phyloP scores from a whole-genome alignment of 2,888 invertebrate species.

The Elmis aenea region DNA sequence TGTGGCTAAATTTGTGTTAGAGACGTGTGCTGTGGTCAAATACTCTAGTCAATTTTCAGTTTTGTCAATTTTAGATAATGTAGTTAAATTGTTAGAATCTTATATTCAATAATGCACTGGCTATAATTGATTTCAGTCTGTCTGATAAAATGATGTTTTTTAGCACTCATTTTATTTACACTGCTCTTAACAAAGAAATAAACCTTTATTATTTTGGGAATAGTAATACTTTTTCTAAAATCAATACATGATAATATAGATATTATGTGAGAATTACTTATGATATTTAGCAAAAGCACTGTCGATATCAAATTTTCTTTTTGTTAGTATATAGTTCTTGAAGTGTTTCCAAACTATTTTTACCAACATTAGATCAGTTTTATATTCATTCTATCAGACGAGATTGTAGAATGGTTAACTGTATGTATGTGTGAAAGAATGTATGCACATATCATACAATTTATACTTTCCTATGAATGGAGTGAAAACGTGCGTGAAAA shows the following conservation, averaged over 20 bases:
- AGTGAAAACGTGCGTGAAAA: constrained; percentile 25
- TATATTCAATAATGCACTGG: constrained; percentile 32
- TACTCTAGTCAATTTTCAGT: constrained; percentile 49
- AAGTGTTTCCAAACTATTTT: too few relatives aligned
- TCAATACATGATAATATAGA: too few relatives aligned
- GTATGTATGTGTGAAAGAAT: constrained; percentile 30
- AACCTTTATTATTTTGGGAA: too few relatives aligned
- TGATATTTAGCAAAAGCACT: too few relatives aligned
- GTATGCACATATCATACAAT: constrained; percentile 48
- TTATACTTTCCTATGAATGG: constrained; percentile 44
- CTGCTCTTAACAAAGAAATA: too few relatives aligned
- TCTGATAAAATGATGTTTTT: constrained; percentile 21
- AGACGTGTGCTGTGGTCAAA: constrained; percentile 39
- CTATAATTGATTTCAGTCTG: constrained; percentile 24
- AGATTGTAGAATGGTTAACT: constrained; percentile 21
- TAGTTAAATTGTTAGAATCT: constrained; percentile 43
- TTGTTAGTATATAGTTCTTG: too few relatives aligned
- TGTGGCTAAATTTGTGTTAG: constrained; percentile 43
- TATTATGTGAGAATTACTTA: too few relatives aligned
- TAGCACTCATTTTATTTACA: neutral
- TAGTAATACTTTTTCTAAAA: too few relatives aligned
- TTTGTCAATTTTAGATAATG: constrained; percentile 47
- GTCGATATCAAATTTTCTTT: too few relatives aligned
- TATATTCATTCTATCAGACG: constrained; percentile 20
- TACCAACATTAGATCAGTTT: too few relatives aligned